Conservation (phyloP, 2,888 invertebrate genomes). For the Ethmia dodecea region DNA sequence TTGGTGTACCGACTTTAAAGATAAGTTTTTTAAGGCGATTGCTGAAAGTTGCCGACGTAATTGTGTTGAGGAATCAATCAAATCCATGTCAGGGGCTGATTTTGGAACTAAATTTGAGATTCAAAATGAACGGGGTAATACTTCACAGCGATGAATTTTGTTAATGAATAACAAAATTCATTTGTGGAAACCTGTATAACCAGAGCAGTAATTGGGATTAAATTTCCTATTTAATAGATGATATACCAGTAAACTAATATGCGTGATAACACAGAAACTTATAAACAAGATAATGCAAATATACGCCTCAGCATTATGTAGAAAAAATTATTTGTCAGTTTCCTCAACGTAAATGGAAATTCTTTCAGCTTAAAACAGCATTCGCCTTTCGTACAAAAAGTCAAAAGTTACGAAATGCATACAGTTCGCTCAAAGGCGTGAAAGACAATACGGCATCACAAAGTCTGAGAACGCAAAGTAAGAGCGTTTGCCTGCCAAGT, state of each 20-base stretch:
- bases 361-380: background rate
- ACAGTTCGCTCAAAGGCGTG: constrained; percentile 49
- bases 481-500: constrained; percentile 64
- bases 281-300: no score
- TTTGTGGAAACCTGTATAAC: no score
- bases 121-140: no score
- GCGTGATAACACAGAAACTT: no score
- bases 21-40: constrained; percentile 1
- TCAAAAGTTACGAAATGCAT: constrained; percentile 46
- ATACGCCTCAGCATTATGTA: no score
- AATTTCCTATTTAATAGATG: no score
- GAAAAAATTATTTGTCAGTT: no score
- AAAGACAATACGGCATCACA: constrained; percentile 62
- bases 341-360: background rate
- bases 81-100: background rate
- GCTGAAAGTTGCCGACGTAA: background rate
- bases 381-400: constrained; percentile 25
- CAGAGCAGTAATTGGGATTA: no score
- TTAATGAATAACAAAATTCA: no score
- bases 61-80: background rate
- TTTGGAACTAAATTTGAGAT: no score
- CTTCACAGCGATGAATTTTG: no score
- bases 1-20: background rate
- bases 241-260: no score
- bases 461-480: constrained; percentile 59